phyloP scores from a whole-genome alignment of 2,113 vertebrate species.

The Lamprotornis superbus region DNA sequence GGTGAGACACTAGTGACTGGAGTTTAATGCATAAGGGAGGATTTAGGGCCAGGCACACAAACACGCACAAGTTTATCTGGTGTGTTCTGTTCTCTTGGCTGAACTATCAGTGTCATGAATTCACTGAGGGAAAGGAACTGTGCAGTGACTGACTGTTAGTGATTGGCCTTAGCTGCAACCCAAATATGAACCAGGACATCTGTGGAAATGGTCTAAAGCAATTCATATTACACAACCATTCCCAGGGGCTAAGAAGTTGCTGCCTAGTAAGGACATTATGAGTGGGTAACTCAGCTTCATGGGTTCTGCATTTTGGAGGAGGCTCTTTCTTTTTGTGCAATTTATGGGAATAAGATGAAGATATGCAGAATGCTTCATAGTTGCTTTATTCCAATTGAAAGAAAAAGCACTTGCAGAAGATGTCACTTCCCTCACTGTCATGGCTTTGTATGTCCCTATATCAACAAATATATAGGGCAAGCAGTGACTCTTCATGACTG shows the following conservation, averaged over 20 bases:
- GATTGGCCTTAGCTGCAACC: background rate
- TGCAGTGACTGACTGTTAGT: background rate
- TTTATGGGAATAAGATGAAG: background rate
- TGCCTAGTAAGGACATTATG: rapidly evolving
- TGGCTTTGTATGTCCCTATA: background rate
- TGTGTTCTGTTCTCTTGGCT: background rate
- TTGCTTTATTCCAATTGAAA: background rate
- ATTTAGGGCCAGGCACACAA: background rate
- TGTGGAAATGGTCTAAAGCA: background rate
- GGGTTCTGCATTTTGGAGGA: rapidly evolving
- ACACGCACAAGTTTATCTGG: background rate
- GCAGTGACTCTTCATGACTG: background rate
- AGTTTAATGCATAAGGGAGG: background rate
- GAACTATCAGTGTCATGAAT: background rate
- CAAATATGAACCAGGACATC: background rate
- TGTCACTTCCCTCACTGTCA: background rate
- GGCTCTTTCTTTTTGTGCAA: background rate
- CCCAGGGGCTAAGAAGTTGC: background rate
- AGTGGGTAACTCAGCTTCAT: background rate
- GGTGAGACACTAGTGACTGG: background rate
- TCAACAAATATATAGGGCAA: background rate
- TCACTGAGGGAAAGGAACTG: background rate
- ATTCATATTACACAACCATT: background rate
- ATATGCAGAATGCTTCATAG: background rate
- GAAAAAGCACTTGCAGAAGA: background rate